Conservation (phyloP, 2,888 invertebrate genomes). For the Caenorhabditis sp. region DNA sequence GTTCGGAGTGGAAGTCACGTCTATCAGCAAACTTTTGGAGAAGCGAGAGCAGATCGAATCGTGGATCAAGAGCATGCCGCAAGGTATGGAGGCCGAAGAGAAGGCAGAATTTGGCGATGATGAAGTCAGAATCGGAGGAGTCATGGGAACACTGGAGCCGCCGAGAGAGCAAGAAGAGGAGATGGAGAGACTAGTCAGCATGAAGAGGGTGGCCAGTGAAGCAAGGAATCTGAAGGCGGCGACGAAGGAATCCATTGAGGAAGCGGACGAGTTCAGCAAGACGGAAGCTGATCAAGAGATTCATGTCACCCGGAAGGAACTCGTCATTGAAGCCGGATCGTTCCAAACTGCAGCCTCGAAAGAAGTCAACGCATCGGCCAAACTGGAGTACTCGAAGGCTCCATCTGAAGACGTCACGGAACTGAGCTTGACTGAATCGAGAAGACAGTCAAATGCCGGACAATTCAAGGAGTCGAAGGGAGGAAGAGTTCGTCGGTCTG, state of each 20-base stretch:
- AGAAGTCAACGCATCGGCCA: conserved; percentile 27
- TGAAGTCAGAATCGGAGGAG: conserved; percentile 30
- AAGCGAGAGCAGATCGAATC: conserved; percentile 52
- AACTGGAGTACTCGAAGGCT: conserved; percentile 33
- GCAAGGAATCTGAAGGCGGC: conserved; percentile 23
- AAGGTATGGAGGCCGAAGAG: conserved; percentile 23
- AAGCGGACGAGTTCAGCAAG: conserved; percentile 36
- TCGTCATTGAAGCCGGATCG: conserved; percentile 16
- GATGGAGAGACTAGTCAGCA: conserved; percentile 10
- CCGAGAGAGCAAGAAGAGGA: conserved; percentile 48
- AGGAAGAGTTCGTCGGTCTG: conserved; percentile 44
- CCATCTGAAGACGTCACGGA: conserved; percentile 37
- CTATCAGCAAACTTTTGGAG: conserved; percentile 37
- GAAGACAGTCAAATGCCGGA: conserved; percentile 34
- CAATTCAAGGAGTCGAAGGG: conserved; percentile 40
- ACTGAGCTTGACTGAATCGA: conserved; percentile 32
- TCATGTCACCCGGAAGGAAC: conserved; percentile 14
- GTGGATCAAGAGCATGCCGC: conserved; percentile 51
- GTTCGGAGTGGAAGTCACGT: conserved; percentile 53
- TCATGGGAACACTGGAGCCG: conserved; percentile 30
- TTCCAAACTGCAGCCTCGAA: conserved; percentile 17
- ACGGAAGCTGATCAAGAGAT: conserved; percentile 40
- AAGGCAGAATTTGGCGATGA: conserved; percentile 36
- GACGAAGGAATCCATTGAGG: conserved; percentile 9
- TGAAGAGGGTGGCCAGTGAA: conserved; percentile 33